Evolutionary conservation across 2,888 invertebrate species (phyloP), one percentile per base, ranked within the genome.

Genomic region (Andrena chrysosceles): DNA sequence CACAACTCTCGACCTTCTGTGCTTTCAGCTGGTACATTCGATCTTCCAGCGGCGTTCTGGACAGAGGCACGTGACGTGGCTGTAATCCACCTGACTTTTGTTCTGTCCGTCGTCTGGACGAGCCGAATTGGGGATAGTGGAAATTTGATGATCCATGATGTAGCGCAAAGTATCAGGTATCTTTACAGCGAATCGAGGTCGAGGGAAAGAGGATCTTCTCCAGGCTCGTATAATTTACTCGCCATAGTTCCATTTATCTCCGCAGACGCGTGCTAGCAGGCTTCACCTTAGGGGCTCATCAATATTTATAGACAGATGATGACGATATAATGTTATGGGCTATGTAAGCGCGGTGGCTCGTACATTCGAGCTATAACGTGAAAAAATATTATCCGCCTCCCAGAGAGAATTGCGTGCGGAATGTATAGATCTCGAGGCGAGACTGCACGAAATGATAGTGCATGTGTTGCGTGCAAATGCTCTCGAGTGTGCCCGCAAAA

Each of bases 291-390:
- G 7, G 67, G 31, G 49, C 68, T 81, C 81, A 75, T 81, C 68
- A 75, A 81, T 81, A 81, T 81, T 81, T 75, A 81, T 82, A 54
- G 75, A 63, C 74, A 54, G n/a, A 42, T 10, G 74, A 70, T 74
- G 29, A 63, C 66, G 56, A 31, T 52, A 62, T 35, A 48, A 62
- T 48, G 62, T 75, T 48, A 67, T 52, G 56, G 52, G 23, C 69
- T 59, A 59, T n/a, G 49, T 26, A 54, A 78, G 26, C 23, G 42
- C 20, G 59, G 23, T 31, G 2, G 42, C 52, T 71, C 52, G 13
- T 56, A 71, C 62, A 52, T 13, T 31, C 33, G 2, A 1, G 23
- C n/a, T 16, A 16, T 42, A n/a, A 63, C 13, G 63, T 49, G 29
- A 70, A 70, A 60, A 62, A 66, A 72, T 60, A 42, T 72, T 4